Conservation (phyloP, 2,797 vertebrate genomes). For the Acipenser ruthenus region DNA sequence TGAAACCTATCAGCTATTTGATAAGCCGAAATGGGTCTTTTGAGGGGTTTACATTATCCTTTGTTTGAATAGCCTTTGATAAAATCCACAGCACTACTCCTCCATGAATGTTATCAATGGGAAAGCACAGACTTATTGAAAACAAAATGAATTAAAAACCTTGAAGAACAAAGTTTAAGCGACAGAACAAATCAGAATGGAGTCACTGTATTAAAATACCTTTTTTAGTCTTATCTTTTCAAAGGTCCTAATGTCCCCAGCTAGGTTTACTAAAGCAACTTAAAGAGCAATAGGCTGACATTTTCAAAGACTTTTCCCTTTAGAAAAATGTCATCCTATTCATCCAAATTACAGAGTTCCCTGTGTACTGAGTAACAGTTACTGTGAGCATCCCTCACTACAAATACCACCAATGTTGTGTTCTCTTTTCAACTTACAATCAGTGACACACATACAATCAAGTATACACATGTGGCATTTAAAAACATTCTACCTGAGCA, state of each 20-base stretch:
- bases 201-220: neutral
- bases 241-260: neutral
- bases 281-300: neutral
- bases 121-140: no score
- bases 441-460: neutral
- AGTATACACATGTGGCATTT: neutral
- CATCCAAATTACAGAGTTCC: constrained; percentile 1
- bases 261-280: neutral
- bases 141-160: neutral
- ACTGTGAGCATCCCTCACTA: neutral
- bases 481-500: neutral
- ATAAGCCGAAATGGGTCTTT: no score
- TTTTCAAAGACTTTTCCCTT: neutral
- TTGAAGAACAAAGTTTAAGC: neutral
- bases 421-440: neutral
- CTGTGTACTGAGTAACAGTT: neutral
- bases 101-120: no score
- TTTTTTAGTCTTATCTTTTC: neutral
- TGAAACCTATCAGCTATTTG: neutral
- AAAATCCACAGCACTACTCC: no score
- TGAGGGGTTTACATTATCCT: no score
- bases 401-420: neutral
- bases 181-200: neutral
- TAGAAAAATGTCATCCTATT: neutral
- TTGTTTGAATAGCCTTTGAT: no score